Conservation (phyloP, 2,113 vertebrate genomes). For the Myocastor coypus region DNA sequence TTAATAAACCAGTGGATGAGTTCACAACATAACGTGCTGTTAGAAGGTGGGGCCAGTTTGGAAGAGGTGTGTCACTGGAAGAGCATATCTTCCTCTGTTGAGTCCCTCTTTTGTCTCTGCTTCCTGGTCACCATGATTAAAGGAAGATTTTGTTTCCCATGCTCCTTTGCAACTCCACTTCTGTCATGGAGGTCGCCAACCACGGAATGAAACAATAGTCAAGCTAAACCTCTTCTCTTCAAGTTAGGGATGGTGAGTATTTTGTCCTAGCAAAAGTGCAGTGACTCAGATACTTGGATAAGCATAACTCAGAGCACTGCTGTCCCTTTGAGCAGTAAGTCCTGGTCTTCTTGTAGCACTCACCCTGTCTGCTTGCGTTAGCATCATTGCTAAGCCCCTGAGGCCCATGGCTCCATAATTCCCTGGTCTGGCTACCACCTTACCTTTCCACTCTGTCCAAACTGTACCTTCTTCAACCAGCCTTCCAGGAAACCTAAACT, state of each 20-base stretch:
- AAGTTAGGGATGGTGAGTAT: neutral
- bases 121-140: neutral
- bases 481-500: neutral
- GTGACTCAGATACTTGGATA: neutral
- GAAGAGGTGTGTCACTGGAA: neutral
- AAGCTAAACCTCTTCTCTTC: neutral
- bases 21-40: neutral
- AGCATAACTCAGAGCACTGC: neutral
- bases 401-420: neutral
- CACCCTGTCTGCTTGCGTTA: neutral
- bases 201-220: neutral
- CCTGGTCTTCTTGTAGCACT: neutral
- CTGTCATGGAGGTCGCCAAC: neutral
- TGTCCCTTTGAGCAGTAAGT: neutral
- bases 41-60: neutral
- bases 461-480: neutral
- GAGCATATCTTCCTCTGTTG: neutral
- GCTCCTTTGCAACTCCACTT: neutral
- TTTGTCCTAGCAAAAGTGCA: neutral
- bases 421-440: neutral
- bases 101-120: neutral
- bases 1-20: neutral
- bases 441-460: neutral
- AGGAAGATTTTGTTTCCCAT: neutral
- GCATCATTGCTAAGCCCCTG: neutral